Base-by-base conservation (phyloP, 64 coral and sea anemone genomes). In the Orbicella faveolata region DNA sequence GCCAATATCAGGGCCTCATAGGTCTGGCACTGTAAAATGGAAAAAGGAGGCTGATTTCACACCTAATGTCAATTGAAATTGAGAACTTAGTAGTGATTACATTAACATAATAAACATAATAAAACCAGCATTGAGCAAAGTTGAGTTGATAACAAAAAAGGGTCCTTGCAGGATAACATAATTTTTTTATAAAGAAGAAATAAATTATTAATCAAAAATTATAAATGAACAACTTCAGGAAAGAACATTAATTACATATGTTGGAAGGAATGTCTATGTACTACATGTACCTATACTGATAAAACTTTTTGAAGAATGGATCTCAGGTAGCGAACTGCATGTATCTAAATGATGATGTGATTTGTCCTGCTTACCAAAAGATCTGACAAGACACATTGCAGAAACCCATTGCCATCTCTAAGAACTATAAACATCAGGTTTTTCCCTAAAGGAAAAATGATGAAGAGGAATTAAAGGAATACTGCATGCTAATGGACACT, bases 391-490 rank as follows among this genome's bases (percentile, higher is more conserved):
- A 98, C 93, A 89, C 96, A 98, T 19, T 98, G 96, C 73, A 98
- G 88, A 82, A 98, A 98, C 13, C 96, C 96, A 87, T 78, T 95
- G 20, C 96, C 96, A 95, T 98, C 96, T 90, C 96, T 92, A 44
- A 98, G 91, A 66, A 93, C 93, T 59, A 94, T 64, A 79, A 98
- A 98, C 93, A 95, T 95, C 66, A 98, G 69, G 61, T 90, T 93
- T 84, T 98, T 98, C 19, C 93, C 94, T 95, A 52, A 63, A 16
- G 67, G 74, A 26, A 68, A 90, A 18, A 14, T 78, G 36, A 17
- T n/a, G 7, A 20, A 16, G 51, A 10, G 9, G 13, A 78, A 1
- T 23, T 82, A 63, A 61, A 11, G 30, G 4, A 55, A 23, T 16
- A 83, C 57, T 4, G 17, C 7, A 64, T 30, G 2, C 54, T 83